These are phyloP conservation scores for Aphelenchoides fujianensis DNA, from an alignment of 1,140 invertebrate genomes.

Conservation along the genomic window DNA sequence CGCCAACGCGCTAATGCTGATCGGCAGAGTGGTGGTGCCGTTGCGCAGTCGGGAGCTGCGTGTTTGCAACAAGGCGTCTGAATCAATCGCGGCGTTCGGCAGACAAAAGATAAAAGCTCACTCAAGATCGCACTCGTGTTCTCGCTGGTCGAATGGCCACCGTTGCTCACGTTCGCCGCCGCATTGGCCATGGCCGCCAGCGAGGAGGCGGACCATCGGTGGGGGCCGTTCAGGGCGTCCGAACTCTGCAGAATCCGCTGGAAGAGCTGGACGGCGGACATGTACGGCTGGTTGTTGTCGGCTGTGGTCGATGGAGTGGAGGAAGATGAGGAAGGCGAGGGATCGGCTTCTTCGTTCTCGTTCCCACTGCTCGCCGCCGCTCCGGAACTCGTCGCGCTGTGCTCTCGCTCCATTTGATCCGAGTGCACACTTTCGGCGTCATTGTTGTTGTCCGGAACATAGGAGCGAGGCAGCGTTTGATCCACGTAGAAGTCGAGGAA, in stretches of 20 bases:
- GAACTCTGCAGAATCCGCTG: constrained; percentile 11
- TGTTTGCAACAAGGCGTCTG: not conserved
- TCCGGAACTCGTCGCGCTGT: not conserved
- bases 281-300: not conserved
- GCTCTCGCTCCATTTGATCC: not conserved
- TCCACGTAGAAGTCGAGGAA: constrained; percentile 22
- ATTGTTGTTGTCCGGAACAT: not conserved
- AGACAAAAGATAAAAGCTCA: no score
- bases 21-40: not conserved
- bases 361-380: not conserved
- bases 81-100: not conserved
- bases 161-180: not conserved
- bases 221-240: not conserved
- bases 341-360: not conserved
- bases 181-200: not conserved
- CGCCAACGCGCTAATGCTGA: not conserved
- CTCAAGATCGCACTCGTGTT: not conserved
- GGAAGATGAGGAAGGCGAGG: constrained; percentile 1
- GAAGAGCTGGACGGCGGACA: not conserved
- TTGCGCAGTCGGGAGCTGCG: not conserved
- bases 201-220: not conserved
- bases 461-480: constrained; percentile 6
- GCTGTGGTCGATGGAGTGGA: constrained; percentile 16
- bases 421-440: constrained; percentile 15
- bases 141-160: no score